Percentiles rank a stretch among this genome's conserved stretches.
These are phyloP conservation scores for Lymantria monacha DNA, from an alignment of 2,888 invertebrate species.

Conservation along the genomic window DNA sequence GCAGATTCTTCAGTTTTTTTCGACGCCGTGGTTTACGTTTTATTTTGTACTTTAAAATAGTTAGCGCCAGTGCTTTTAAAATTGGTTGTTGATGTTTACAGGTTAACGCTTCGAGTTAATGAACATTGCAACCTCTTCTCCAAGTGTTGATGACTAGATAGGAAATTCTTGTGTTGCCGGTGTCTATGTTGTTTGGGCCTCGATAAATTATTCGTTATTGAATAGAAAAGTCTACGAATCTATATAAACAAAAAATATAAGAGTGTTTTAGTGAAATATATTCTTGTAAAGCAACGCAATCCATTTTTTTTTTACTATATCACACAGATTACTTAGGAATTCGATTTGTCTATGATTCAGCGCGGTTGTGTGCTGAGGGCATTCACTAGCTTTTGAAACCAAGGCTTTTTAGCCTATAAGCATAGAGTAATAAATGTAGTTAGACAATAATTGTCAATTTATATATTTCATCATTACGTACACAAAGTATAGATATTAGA, in stretches of 20 bases:
- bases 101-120: conserved; percentile 27
- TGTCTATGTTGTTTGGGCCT: background rate
- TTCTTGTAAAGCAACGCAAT: conserved; percentile 18
- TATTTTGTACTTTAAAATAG: conserved; percentile 32
- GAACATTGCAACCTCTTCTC: conserved; percentile 17
- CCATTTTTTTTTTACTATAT: conserved; percentile 17
- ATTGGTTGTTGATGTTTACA: conserved; percentile 26
- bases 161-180: conserved; percentile 1
- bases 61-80: conserved; percentile 36
- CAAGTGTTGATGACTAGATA: conserved; percentile 5
- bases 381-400: background rate
- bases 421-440: background rate
- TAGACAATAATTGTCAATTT: too few species aligned
- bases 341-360: background rate
- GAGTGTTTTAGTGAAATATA: conserved; percentile 15
- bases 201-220: conserved; percentile 8
- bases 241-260: conserved; percentile 18
- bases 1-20: conserved; percentile 58
- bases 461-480: too few species aligned
- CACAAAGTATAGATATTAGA: too few species aligned
- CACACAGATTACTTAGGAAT: background rate
- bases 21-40: conserved; percentile 64
- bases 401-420: background rate
- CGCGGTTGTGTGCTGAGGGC: too few species aligned
- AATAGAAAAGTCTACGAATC: conserved; percentile 16